phyloP scores from a whole-genome alignment of 2,113 vertebrate genomes.

The Hydrochoerus hydrochaeris region DNA sequence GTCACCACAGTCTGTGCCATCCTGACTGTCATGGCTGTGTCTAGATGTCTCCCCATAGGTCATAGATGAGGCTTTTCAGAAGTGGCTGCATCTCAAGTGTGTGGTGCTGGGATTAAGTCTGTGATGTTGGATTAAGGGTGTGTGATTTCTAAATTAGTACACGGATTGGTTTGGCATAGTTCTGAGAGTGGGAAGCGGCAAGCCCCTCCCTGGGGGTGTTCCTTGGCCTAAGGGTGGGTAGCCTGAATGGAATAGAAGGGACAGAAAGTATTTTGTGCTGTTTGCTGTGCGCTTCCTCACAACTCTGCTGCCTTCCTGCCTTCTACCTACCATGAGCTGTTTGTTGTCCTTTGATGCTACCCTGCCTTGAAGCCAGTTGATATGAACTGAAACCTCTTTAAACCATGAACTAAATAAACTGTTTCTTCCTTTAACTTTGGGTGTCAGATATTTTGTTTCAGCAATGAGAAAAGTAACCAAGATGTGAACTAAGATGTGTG shows the following conservation, averaged over 20 bases:
- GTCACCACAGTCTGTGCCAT: too few species aligned
- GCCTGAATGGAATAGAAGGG: neutral
- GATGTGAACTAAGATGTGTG: neutral
- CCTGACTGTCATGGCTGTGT: neutral
- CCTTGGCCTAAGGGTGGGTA: neutral
- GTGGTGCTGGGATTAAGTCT: neutral
- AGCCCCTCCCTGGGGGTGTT: neutral
- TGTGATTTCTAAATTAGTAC: neutral
- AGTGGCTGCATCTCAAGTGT: neutral
- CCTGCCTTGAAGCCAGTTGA: neutral
- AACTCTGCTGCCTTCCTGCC: neutral
- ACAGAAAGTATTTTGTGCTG: neutral
- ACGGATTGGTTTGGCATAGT: neutral
- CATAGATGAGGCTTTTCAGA: neutral
- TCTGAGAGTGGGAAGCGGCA: neutral
- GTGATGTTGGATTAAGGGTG: neutral
- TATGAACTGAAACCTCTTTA: neutral
- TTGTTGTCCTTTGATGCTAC: neutral
- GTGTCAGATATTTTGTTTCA: neutral
- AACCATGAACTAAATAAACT: neutral
- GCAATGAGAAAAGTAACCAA: neutral
- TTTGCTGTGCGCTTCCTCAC: neutral
- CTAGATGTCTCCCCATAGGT: neutral
- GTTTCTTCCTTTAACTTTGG: neutral
- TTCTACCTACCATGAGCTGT: neutral